Evolutionary conservation across 2,888 invertebrate species (phyloP).

Genomic region (Bhutanitis thaidina): DNA sequence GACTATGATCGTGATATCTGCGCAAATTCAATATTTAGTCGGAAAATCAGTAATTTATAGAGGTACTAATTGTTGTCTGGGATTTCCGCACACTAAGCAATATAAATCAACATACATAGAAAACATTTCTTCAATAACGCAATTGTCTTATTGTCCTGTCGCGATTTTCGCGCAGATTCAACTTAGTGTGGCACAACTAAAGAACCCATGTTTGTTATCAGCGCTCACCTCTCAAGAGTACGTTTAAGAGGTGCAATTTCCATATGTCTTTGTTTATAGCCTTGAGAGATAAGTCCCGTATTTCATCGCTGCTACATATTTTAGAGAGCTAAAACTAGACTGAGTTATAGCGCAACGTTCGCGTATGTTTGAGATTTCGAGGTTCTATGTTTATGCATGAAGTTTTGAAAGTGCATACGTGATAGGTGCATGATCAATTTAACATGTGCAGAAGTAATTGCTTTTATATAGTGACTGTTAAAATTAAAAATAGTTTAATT

Average conservation of each 20-base stretch:
- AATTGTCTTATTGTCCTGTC: no score
- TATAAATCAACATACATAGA: no score
- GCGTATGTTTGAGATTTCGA: conserved; percentile 4
- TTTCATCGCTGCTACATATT: conserved; percentile 34
- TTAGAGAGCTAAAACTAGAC: conserved; percentile 22
- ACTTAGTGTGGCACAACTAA: conserved; percentile 1
- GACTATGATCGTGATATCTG: no score
- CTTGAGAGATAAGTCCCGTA: conserved; percentile 31
- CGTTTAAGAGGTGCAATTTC: conserved; percentile 34
- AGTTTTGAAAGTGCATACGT: conserved; percentile 7
- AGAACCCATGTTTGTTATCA: not conserved
- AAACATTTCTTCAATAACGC: no score
- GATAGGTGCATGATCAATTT: conserved; percentile 5
- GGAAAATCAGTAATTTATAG: no score
- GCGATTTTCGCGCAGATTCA: no score
- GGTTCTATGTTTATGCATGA: conserved; percentile 14
- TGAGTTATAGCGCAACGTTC: conserved; percentile 8
- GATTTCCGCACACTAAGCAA: no score
- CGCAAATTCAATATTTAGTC: no score
- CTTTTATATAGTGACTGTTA: no score
- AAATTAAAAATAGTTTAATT: no score
- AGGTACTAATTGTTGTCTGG: no score
- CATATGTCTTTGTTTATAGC: conserved; percentile 35
- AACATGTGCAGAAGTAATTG: no score
- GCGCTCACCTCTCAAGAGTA: conserved; percentile 25